Percentiles rank a stretch among this genome's conserved stretches.
Evolutionary conservation across 2,888 invertebrate species (phyloP).

Genomic region (Buathra laborator): DNA sequence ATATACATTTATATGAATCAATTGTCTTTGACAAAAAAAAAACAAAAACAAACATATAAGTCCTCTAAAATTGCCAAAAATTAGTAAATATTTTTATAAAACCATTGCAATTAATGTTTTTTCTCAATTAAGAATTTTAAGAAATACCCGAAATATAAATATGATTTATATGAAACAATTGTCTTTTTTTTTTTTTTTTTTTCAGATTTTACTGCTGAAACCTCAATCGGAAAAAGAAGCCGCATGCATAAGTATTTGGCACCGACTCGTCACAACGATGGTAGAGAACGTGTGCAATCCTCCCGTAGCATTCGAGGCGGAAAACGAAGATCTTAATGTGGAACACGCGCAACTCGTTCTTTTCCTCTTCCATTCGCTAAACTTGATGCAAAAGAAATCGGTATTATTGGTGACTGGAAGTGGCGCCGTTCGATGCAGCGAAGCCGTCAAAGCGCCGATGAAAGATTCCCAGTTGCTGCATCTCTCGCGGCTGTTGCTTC

Average conservation of each 20-base stretch:
- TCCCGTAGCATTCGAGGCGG: constrained; percentile 88
- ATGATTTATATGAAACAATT: constrained; percentile 3
- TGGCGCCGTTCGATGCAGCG: constrained; percentile 90
- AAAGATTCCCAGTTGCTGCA: constrained; percentile 92
- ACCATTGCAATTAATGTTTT: too few relatives aligned
- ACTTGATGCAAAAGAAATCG: constrained; percentile 98
- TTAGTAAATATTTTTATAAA: too few relatives aligned
- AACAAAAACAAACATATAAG: too few relatives aligned
- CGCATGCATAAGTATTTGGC: constrained; percentile 96
- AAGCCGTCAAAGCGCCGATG: constrained; percentile 87
- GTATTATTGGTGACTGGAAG: constrained; percentile 94
- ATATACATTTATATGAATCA: too few relatives aligned
- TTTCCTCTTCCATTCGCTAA: constrained; percentile 97
- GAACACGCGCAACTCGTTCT: constrained; percentile 97
- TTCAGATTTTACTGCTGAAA: constrained; percentile 92
- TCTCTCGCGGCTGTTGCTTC: constrained; percentile 92
- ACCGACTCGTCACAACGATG: constrained; percentile 94
- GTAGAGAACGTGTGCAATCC: constrained; percentile 93
- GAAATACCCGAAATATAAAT: too few relatives aligned
- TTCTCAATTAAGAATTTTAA: too few relatives aligned
- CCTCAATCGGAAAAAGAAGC: constrained; percentile 95
- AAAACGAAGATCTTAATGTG: constrained; percentile 96
- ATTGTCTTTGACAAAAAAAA: too few relatives aligned
- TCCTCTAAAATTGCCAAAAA: too few relatives aligned
- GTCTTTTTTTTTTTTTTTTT: constrained; percentile 61